Evolutionary conservation across 2,113 vertebrate genomes (phyloP).

Genomic region (Isurus oxyrinchus): DNA sequence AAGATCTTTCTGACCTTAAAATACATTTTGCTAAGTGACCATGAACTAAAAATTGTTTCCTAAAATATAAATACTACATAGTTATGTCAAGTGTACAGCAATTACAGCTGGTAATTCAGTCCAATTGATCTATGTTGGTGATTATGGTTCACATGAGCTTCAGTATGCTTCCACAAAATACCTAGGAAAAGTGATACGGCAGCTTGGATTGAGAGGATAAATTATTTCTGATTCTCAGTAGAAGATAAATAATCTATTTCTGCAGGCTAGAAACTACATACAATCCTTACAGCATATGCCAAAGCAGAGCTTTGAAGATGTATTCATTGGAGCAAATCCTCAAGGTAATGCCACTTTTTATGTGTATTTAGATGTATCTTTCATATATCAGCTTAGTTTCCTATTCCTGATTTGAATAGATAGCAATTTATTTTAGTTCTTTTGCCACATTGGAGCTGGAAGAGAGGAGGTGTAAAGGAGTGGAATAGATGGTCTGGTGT

Average conservation of each 20-base stretch:
- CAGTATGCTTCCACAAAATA: background rate
- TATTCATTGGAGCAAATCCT: slow-evolving; percentile 95
- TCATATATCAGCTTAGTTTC: background rate
- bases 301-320: slow-evolving; percentile 94
- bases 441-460: background rate
- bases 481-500: background rate
- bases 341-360: slow-evolving; percentile 64
- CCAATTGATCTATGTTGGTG: background rate
- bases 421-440: background rate
- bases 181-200: background rate
- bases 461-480: background rate
- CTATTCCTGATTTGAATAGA: background rate
- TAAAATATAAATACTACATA: background rate
- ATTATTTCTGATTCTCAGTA: background rate
- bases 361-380: background rate
- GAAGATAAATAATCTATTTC: slow-evolving; percentile 40
- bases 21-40: background rate
- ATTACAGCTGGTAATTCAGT: too few species aligned
- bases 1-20: background rate
- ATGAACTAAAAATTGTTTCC: background rate
- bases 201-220: background rate
- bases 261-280: slow-evolving; percentile 94
- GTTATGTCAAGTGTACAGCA: background rate
- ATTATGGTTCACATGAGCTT: background rate
- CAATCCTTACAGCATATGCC: slow-evolving; percentile 89